Percentiles rank a stretch among this genome's conserved stretches.
These are phyloP conservation scores for Cavia aperea DNA, from an alignment of 2,113 vertebrate genomes.

Conservation along the genomic window DNA sequence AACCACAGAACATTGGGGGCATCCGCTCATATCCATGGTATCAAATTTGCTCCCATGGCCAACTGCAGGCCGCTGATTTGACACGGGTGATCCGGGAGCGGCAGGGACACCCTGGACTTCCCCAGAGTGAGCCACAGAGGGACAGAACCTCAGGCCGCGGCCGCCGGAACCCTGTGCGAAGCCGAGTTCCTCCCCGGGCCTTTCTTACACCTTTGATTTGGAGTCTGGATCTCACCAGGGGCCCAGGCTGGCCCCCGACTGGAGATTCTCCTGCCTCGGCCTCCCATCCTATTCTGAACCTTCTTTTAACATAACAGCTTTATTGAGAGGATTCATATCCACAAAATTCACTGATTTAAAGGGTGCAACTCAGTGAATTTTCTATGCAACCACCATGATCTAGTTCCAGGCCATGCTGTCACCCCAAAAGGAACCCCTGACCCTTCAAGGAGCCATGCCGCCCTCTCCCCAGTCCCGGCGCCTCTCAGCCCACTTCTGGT, in stretches of 20 bases:
- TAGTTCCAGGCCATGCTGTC: neutral
- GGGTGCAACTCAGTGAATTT: neutral
- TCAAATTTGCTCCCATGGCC: neutral
- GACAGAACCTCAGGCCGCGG: too few species aligned
- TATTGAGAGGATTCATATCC: neutral
- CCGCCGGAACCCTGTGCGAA: too few species aligned
- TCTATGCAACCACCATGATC: neutral
- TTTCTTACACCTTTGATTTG: neutral
- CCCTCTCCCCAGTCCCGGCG: neutral
- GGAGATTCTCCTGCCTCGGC: neutral
- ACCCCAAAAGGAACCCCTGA: neutral
- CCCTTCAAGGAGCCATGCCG: neutral
- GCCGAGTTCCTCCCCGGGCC: neutral
- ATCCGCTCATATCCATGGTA: too few species aligned
- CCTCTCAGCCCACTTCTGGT: neutral
- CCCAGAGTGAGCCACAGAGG: too few species aligned
- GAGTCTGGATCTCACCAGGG: neutral
- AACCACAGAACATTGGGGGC: neutral
- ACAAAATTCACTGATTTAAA: neutral
- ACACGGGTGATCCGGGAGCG: accelerated
- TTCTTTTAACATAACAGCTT: neutral
- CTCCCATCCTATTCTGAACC: neutral
- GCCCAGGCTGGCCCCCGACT: neutral
- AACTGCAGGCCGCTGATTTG: neutral
- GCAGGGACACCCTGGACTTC: too few species aligned